Evolutionary conservation across 2,797 vertebrate species (phyloP), one percentile per base, ranked within the genome.

Genomic region (Sardinella longiceps): DNA sequence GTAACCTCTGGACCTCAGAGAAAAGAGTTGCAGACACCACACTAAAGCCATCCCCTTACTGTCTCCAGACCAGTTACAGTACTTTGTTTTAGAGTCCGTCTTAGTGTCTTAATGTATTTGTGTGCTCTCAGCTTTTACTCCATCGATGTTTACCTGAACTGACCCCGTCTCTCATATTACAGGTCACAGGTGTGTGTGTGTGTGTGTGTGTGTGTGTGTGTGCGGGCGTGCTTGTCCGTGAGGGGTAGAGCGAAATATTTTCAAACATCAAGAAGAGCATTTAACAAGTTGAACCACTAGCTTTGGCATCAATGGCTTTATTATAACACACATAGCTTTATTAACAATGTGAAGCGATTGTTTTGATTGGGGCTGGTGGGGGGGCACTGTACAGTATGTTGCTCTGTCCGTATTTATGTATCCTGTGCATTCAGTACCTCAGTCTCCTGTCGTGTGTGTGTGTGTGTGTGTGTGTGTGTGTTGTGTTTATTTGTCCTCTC

Each of bases 381-480:
- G n/a, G n/a, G n/a, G n/a, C n/a, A n/a, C n/a, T n/a, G n/a, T n/a
- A n/a, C n/a, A n/a, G n/a, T 6, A n/a, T 53, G 70, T 53, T 66
- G 5, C 11, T 60, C 28, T 82, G 20, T 56, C 43, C 45, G 28
- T 30, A 12, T 70, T 33, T 33, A 70, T 70, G 63, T 70, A 12
- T 37, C 30, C 30, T 20, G 30, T 70, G 5, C 33, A 28, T 18
- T 30, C 12, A 33, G 63, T 33, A 3, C 2, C 63, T 1, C 14
- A 33, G 63, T 28, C 63, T 37, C 33, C 63, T 63, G 60, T 28
- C 25, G 6, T 11, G n/a, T 15, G 63, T 70, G 63, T 66, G 63
- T 66, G 63, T 66, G 63, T 66, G 56, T 66, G 28, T 66, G 60
- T 66, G 23, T 30, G 60, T 66, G 60, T 66, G 56, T 66, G 58